These are phyloP conservation scores for Crotalus tigris DNA, from an alignment of 2,113 vertebrate species.

Conservation along the genomic window DNA sequence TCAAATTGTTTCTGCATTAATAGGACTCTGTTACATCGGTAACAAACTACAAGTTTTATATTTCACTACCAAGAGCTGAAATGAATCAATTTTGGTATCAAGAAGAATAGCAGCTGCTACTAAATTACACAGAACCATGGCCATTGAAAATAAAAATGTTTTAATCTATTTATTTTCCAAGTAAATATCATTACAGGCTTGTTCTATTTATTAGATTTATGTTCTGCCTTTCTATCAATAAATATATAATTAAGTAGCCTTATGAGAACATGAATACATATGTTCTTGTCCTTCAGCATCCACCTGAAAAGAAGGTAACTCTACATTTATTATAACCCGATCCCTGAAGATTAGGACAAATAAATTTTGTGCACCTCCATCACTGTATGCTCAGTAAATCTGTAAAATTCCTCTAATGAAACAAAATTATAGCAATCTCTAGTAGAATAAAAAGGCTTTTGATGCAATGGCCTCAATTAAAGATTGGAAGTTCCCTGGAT, in stretches of 20 bases:
- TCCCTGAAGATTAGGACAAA: background rate
- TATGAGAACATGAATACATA: background rate
- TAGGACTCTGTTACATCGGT: accelerated
- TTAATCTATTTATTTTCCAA: background rate
- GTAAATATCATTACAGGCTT: background rate
- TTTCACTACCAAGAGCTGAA: background rate
- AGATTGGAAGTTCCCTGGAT: background rate
- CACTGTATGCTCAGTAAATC: background rate
- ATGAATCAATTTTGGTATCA: background rate
- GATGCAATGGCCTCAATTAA: background rate
- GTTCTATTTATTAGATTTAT: background rate
- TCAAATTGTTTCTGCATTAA: accelerated
- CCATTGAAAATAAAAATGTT: background rate
- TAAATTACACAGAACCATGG: background rate
- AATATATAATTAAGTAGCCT: background rate
- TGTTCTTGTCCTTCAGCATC: background rate
- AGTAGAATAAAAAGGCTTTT: background rate
- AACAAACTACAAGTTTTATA: background rate
- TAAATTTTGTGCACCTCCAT: background rate
- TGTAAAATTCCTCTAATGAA: background rate
- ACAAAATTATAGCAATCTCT: background rate
- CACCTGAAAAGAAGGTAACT: background rate
- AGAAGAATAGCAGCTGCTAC: background rate
- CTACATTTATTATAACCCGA: background rate
- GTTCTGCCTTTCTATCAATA: background rate